Evolutionary conservation across 2,888 invertebrate genomes (phyloP).

Genomic region (Blastobasis lacticolella): DNA sequence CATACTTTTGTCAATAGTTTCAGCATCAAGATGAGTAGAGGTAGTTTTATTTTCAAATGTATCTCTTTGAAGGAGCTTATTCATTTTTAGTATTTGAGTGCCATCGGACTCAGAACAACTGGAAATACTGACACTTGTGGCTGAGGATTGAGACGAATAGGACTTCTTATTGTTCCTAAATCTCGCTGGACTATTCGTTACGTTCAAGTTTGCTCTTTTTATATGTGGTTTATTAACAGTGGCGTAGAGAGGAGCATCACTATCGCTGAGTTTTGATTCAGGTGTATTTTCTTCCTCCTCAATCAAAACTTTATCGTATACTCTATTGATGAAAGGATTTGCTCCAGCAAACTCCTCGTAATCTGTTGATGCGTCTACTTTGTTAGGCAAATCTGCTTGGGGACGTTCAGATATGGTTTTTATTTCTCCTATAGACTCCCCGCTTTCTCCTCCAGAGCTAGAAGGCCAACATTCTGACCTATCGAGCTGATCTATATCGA

Average conservation of each 20-base stretch:
- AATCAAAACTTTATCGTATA: slow-evolving; percentile 61
- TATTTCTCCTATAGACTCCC: slow-evolving; percentile 69
- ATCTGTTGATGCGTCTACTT: slow-evolving; percentile 50
- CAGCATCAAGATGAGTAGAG: slow-evolving; percentile 68
- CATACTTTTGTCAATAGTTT: slow-evolving; percentile 81
- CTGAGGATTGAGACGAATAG: slow-evolving; percentile 65
- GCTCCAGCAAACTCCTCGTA: slow-evolving; percentile 55
- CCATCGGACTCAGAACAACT: slow-evolving; percentile 72
- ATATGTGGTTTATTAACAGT: slow-evolving; percentile 62
- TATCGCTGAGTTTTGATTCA: slow-evolving; percentile 53
- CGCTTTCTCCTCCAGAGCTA: slow-evolving; percentile 77
- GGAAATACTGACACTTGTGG: slow-evolving; percentile 68
- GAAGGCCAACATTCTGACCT: slow-evolving; percentile 85
- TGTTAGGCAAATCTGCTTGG: slow-evolving; percentile 72
- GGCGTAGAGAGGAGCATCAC: slow-evolving; percentile 61
- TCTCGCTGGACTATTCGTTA: slow-evolving; percentile 65
- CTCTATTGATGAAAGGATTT: slow-evolving; percentile 52
- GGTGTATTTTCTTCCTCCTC: slow-evolving; percentile 65
- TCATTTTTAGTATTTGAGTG: slow-evolving; percentile 67
- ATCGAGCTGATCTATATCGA: slow-evolving; percentile 82
- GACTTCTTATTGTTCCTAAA: slow-evolving; percentile 54
- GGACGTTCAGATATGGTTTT: slow-evolving; percentile 45
- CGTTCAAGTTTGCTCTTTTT: slow-evolving; percentile 67
- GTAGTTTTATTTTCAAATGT: slow-evolving; percentile 60
- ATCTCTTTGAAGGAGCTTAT: slow-evolving; percentile 51